Conservation (phyloP, 2,888 invertebrate genomes). For the Rotaria sp. region DNA sequence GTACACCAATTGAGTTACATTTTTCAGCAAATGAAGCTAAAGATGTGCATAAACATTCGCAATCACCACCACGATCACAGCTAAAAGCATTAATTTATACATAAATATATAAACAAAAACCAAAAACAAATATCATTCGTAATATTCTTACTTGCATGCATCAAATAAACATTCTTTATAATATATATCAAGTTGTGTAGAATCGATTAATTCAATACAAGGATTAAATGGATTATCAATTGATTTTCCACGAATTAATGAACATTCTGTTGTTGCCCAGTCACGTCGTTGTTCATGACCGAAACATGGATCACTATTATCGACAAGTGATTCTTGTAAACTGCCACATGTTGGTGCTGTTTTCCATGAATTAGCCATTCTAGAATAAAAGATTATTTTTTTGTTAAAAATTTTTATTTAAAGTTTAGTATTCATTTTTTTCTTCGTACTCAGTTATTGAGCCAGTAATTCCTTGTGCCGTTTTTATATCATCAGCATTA, state of each 20-base stretch:
- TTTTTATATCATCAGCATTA: slow-evolving; percentile 16
- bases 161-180: slow-evolving; percentile 26
- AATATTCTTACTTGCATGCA: not conserved
- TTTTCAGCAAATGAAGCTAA: slow-evolving; percentile 3
- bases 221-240: slow-evolving; percentile 14
- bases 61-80: slow-evolving; percentile 30
- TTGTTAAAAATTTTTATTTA: not conserved
- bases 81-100: too few relatives aligned
- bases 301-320: not conserved
- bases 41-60: slow-evolving; percentile 28
- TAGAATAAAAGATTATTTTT: not conserved
- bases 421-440: not conserved
- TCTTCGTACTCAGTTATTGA: not conserved
- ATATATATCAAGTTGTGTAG: not conserved
- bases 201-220: not conserved
- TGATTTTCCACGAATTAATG: not conserved
- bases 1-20: not conserved
- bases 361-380: slow-evolving; percentile 26
- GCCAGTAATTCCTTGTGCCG: not conserved
- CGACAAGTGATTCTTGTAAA: not conserved
- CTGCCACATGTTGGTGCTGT: slow-evolving; percentile 9
- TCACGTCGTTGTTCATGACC: not conserved
- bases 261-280: slow-evolving; percentile 20
- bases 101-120: too few relatives aligned
- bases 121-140: too few relatives aligned